Base-by-base conservation (phyloP, 2,113 vertebrate genomes). In the Heloderma charlesbogerti region DNA sequence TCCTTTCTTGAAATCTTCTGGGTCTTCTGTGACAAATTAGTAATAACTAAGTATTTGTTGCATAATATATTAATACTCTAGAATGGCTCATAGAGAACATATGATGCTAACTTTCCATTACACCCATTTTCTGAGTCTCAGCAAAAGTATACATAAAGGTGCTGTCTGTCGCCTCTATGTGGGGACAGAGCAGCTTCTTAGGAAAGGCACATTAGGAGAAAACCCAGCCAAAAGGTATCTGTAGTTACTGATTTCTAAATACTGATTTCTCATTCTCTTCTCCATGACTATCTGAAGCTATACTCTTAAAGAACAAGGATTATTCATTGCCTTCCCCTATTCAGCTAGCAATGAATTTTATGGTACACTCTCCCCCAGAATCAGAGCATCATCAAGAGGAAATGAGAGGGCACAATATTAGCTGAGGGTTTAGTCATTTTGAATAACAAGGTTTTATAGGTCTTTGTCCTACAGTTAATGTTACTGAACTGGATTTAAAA, bases 321-420 rank as follows among this genome's bases (percentile, higher is more conserved):
- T 91, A 83, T 91, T 91, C 79, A 88, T n/a, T 77, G 69, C n/a
- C 34, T 48, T 82, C 31, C 63, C 79, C 79, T 91, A 40, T 51
- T 77, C 25, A 77, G 79, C 79, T 48, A 74, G 4, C 69, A 84
- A 34, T 87, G 69, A 66, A 91, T 91, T 90, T 85, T 88, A 88
- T 84, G 27, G 54, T 83, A 13, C 57, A 67, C 29, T 77, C 60
- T 54, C 72, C 29, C 79, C 45, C 1, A 0, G 60, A 72, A 66
- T 60, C 48, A 87, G 5, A 79, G 45, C 69, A 84, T 27, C 51
- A 90, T 67, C 75, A 77, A 34, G 43, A 94, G 57, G 43, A 91
- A 88, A 84, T 63, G 45, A 75, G 86, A 83, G n/a, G 40, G 45
- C 48, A 40, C 3, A 83, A 60, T 75, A 34, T 75, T 60, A 75